Evolutionary conservation across 2,797 vertebrate species (phyloP).

Genomic region (Neomorphus geoffroyi): DNA sequence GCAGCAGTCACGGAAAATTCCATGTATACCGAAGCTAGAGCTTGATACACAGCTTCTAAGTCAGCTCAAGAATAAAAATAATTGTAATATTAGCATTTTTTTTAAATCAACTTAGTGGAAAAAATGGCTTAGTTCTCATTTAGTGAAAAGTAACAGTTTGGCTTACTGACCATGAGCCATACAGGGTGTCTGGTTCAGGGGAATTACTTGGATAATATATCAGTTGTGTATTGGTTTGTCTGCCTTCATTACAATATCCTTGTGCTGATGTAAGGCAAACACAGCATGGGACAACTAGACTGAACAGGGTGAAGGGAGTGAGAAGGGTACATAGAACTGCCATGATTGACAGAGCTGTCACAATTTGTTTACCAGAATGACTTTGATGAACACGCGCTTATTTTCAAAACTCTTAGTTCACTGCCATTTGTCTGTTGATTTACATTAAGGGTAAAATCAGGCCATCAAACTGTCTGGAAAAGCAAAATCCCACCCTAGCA

Average conservation of each 20-base stretch:
- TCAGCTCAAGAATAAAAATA: background rate
- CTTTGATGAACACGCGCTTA: slow-evolving; percentile 50
- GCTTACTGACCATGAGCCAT: background rate
- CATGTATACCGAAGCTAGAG: background rate
- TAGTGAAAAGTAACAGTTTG: background rate
- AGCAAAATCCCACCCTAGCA: background rate
- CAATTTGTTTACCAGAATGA: slow-evolving; percentile 14
- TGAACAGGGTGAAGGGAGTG: background rate
- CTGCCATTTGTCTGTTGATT: slow-evolving; percentile 4
- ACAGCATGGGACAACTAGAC: background rate
- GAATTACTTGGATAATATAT: background rate
- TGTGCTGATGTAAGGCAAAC: slow-evolving; percentile 15
- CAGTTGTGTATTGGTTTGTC: background rate
- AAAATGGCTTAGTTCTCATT: background rate
- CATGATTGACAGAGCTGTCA: slow-evolving; percentile 32
- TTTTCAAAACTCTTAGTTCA: background rate
- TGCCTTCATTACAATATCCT: background rate
- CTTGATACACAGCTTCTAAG: background rate
- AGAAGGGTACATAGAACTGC: slow-evolving; percentile 2
- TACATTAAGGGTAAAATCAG: slow-evolving; percentile 38
- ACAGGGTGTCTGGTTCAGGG: background rate
- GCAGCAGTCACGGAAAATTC: background rate
- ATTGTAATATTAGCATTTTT: background rate
- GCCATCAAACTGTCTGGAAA: background rate
- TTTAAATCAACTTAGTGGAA: background rate